Conservation (phyloP, 2,888 invertebrate genomes). For the Platerodrilus igneus region DNA sequence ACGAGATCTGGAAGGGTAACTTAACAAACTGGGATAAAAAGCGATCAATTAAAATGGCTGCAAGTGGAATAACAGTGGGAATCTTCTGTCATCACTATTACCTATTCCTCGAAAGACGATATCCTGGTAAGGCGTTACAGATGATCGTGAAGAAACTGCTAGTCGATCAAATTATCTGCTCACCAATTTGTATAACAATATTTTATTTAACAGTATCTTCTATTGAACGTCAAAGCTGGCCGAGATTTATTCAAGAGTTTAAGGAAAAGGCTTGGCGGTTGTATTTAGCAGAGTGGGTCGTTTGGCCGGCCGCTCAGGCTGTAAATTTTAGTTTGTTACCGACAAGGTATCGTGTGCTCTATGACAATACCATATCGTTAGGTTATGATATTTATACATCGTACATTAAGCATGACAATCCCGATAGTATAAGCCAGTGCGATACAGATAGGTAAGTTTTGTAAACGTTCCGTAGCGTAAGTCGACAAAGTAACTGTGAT, state of each 20-base stretch:
- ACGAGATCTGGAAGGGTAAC: conserved; percentile 60
- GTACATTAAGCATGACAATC: conserved; percentile 62
- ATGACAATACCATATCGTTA: conserved; percentile 79
- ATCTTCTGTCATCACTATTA: conserved; percentile 86
- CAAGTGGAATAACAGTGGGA: conserved; percentile 74
- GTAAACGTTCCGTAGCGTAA: too few species aligned
- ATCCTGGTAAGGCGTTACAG: conserved; percentile 63
- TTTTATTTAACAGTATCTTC: conserved; percentile 74
- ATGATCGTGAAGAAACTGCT: conserved; percentile 72
- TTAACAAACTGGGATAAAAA: conserved; percentile 54
- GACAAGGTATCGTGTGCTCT: conserved; percentile 75
- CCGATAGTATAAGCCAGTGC: too few species aligned
- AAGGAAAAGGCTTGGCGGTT: conserved; percentile 69
- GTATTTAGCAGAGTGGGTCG: conserved; percentile 82
- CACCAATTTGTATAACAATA: conserved; percentile 71
- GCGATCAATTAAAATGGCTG: conserved; percentile 71
- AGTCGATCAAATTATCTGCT: conserved; percentile 78
- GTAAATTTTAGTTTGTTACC: conserved; percentile 89
- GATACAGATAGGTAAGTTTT: too few species aligned
- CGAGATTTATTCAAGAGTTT: conserved; percentile 64
- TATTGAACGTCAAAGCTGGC: conserved; percentile 60
- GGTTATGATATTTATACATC: conserved; percentile 84
- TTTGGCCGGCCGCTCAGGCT: conserved; percentile 91
- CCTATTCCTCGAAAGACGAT: conserved; percentile 62
- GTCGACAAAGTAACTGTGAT: too few species aligned